Conservation (phyloP, 1,140 invertebrate genomes). For the Drosophila bipectinata region DNA sequence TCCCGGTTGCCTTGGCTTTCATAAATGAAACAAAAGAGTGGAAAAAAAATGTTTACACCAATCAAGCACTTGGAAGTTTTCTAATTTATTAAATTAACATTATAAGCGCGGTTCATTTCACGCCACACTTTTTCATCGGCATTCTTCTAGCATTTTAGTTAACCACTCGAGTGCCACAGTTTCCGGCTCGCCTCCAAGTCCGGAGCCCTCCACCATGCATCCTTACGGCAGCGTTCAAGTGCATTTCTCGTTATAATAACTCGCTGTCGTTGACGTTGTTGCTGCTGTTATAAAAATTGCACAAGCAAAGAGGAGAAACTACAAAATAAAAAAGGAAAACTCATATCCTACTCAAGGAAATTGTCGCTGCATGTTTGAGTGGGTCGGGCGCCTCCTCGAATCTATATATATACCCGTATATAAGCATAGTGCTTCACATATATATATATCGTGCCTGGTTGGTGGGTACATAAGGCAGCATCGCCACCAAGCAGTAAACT, state of each 20-base stretch:
- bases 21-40: not conserved
- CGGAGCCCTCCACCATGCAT: not conserved
- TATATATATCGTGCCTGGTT: not conserved
- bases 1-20: conserved; percentile 3
- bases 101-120: conserved; percentile 52
- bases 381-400: conserved; percentile 21
- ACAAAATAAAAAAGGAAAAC: conserved; percentile 60
- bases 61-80: conserved; percentile 59
- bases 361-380: conserved; percentile 70
- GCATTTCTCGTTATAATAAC: conserved; percentile 69
- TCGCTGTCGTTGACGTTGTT: conserved; percentile 37
- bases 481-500: conserved; percentile 31
- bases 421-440: conserved; percentile 6
- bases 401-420: conserved; percentile 19
- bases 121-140: conserved; percentile 33
- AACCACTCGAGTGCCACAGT: conserved; percentile 33
- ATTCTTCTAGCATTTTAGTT: conserved; percentile 16
- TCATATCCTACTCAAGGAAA: conserved; percentile 73
- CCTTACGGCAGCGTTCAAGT: conserved; percentile 59
- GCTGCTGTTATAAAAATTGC: conserved; percentile 57
- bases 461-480: not conserved
- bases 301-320: conserved; percentile 36
- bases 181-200: conserved; percentile 1
- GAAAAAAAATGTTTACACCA: conserved; percentile 14
- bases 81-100: conserved; percentile 70